Conservation (phyloP, 2,113 vertebrate genomes). For the human region DNA sequence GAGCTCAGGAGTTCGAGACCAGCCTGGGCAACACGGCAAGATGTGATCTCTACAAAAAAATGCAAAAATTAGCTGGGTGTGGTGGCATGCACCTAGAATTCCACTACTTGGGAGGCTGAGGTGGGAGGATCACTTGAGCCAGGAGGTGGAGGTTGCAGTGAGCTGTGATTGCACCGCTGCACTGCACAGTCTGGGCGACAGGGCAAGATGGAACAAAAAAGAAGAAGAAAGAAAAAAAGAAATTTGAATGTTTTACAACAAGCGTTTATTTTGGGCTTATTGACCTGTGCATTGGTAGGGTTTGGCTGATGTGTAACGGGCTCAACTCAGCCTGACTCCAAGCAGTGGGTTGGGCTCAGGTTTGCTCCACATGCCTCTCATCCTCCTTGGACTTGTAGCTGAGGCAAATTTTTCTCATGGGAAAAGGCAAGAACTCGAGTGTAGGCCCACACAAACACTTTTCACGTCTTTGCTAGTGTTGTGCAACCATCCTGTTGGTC, state of each 20-base stretch:
- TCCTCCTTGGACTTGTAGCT: neutral
- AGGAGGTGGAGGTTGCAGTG: too few species aligned
- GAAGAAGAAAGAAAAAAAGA: too few species aligned
- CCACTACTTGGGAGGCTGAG: too few species aligned
- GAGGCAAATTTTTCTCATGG: neutral
- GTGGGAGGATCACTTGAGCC: too few species aligned
- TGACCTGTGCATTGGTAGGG: neutral
- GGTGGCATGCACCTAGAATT: too few species aligned
- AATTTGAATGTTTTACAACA: neutral
- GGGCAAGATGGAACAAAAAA: too few species aligned
- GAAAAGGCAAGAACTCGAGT: neutral
- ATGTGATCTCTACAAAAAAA: too few species aligned
- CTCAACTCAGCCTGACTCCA: neutral
- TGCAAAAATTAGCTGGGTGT: too few species aligned
- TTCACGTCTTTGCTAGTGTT: neutral
- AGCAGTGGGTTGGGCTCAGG: neutral
- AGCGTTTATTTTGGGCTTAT: neutral
- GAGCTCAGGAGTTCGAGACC: too few species aligned
- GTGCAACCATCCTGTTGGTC: neutral
- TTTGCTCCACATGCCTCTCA: neutral
- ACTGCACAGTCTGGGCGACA: too few species aligned
- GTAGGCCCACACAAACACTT: neutral
- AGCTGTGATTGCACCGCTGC: too few species aligned
- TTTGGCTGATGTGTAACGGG: neutral
- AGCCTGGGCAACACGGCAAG: too few species aligned